phyloP scores from a whole-genome alignment of 2,797 vertebrate genomes.

The Miichthys miiuy region DNA sequence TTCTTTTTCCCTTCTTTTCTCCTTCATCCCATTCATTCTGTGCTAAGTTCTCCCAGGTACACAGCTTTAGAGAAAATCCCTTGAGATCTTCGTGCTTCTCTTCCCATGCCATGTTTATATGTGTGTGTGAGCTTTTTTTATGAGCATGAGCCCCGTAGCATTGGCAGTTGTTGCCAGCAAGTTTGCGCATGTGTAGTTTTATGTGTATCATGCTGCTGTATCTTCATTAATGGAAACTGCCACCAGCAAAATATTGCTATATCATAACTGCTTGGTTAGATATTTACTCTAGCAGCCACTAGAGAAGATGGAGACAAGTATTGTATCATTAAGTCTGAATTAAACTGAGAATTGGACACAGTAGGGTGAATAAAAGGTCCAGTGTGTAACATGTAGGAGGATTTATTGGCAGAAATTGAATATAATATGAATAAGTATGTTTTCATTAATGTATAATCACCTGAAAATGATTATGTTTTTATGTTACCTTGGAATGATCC shows the following conservation, averaged over 20 bases:
- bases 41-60: slow-evolving; percentile 61
- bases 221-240: slow-evolving; percentile 37
- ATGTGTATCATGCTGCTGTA: slow-evolving; percentile 12
- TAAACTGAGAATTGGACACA: slow-evolving; percentile 13
- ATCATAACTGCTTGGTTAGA: slow-evolving; percentile 2
- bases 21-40: slow-evolving; percentile 55
- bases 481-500: too few species aligned
- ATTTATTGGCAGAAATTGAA: too few species aligned
- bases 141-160: slow-evolving; percentile 24
- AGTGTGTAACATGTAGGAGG: too few species aligned
- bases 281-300: slow-evolving; percentile 3
- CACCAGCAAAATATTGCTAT: slow-evolving; percentile 28
- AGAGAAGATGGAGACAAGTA: neutral
- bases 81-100: slow-evolving; percentile 33
- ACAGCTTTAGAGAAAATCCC: slow-evolving; percentile 41
- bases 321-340: slow-evolving; percentile 3
- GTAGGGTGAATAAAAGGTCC: neutral
- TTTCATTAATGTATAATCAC: too few species aligned
- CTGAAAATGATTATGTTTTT: too few species aligned
- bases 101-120: slow-evolving; percentile 30
- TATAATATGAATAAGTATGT: too few species aligned
- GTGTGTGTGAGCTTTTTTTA: neutral
- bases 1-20: slow-evolving; percentile 10
- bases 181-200: slow-evolving; percentile 55
- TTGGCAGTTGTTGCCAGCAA: slow-evolving; percentile 32